phyloP scores from a whole-genome alignment of 2,797 vertebrate genomes.

The Odontamblyopus rebecca region DNA sequence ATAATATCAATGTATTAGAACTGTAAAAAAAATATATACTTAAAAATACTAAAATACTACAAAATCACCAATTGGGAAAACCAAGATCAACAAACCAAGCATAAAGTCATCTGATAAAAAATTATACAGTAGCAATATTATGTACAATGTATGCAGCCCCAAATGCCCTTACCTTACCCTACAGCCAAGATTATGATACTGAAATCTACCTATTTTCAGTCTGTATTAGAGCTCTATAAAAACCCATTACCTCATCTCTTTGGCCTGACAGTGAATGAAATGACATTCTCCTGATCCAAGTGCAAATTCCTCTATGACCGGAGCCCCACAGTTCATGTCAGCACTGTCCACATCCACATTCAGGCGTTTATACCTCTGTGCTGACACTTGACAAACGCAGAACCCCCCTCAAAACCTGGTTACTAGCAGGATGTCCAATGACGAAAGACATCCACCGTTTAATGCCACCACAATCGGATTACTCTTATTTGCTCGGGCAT shows the following conservation, averaged over 20 bases:
- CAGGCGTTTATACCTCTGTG: slow-evolving; percentile 42
- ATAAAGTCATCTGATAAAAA: no score
- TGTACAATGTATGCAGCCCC: neutral
- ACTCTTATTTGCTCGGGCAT: slow-evolving; percentile 59
- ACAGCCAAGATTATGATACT: neutral
- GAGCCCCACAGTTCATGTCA: slow-evolving; percentile 26
- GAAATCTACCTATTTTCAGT: slow-evolving; percentile 8
- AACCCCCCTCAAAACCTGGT: slow-evolving; percentile 70
- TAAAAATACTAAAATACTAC: no score
- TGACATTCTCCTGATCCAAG: slow-evolving; percentile 29
- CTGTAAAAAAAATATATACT: no score
- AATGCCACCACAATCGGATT: slow-evolving; percentile 77
- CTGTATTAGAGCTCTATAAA: slow-evolving; percentile 50
- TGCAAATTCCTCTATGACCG: slow-evolving; percentile 45
- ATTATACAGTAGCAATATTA: no score
- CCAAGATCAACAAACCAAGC: no score
- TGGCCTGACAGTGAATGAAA: slow-evolving; percentile 58
- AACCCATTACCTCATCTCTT: slow-evolving; percentile 47
- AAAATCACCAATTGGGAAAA: no score
- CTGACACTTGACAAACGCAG: slow-evolving; percentile 78
- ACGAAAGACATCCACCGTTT: slow-evolving; percentile 71
- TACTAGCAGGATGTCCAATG: slow-evolving; percentile 65
- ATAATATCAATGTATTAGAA: no score
- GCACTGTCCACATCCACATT: slow-evolving; percentile 42
- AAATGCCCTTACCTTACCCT: neutral